These are phyloP conservation scores for Neomorphus geoffroyi DNA, from an alignment of 2,797 vertebrate genomes.

Conservation along the genomic window DNA sequence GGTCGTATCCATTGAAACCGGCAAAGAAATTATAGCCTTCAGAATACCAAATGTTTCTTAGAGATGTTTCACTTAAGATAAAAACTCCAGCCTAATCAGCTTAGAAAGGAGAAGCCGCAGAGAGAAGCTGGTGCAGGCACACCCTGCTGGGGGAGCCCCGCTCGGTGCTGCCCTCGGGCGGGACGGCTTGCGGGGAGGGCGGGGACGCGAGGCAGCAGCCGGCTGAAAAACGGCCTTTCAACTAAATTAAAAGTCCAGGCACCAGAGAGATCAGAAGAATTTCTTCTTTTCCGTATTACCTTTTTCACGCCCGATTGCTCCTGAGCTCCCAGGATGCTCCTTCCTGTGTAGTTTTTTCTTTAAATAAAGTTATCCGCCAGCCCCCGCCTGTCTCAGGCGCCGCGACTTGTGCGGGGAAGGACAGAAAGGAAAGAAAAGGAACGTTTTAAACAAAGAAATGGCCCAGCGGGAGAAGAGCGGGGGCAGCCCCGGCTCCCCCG, in stretches of 20 bases:
- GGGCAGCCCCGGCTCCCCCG: no score
- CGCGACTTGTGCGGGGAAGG: fast-evolving
- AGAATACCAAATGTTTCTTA: neutral
- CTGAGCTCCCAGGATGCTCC: neutral
- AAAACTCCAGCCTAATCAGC: neutral
- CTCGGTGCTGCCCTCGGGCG: no score
- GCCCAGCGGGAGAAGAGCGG: fast-evolving
- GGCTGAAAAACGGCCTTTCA: neutral
- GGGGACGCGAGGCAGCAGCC: neutral
- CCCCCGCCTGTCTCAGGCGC: fast-evolving
- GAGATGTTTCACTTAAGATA: neutral
- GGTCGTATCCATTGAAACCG: neutral
- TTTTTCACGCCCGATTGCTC: fast-evolving
- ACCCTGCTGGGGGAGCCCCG: neutral
- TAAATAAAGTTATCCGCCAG: neutral
- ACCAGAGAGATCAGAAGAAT: fast-evolving
- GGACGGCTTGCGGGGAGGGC: no score
- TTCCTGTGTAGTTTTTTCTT: neutral
- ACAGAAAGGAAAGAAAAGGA: fast-evolving
- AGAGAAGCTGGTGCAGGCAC: neutral
- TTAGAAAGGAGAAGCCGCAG: neutral
- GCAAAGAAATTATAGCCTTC: neutral
- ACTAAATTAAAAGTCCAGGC: neutral
- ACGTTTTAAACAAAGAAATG: neutral
- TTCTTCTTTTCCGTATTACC: fast-evolving